Evolutionary conservation across 2,888 invertebrate species (phyloP).

Genomic region (Nomada goodeniana): DNA sequence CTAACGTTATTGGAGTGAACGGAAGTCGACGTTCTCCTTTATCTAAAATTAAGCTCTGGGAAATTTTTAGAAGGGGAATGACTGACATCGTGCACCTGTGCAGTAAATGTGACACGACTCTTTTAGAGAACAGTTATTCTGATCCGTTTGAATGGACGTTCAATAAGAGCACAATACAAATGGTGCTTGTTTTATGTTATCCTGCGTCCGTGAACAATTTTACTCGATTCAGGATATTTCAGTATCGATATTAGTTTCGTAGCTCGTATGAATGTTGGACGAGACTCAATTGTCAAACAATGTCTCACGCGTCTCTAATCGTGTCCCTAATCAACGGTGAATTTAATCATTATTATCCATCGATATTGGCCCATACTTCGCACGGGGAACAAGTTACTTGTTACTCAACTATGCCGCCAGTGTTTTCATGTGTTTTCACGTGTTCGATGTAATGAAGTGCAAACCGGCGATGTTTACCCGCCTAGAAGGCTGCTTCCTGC

Average conservation of each 20-base stretch:
- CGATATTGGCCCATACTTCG: conserved; percentile 6
- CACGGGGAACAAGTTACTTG: conserved; percentile 31
- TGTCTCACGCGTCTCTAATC: conserved; percentile 44
- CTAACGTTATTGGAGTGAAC: background rate
- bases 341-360: conserved; percentile 22
- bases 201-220: background rate
- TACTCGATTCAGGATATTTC: background rate
- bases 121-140: background rate
- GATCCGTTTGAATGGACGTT: too few relatives aligned
- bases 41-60: background rate
- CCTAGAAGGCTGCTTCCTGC: conserved; percentile 40
- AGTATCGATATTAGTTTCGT: conserved; percentile 36
- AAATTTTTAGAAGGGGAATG: background rate
- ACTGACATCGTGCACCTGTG: background rate
- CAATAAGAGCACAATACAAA: too few relatives aligned
- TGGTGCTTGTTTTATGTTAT: too few relatives aligned
- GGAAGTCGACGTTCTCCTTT: background rate
- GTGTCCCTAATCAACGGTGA: conserved; percentile 47
- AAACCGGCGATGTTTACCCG: conserved; percentile 49
- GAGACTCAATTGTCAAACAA: conserved; percentile 26
- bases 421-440: conserved; percentile 36
- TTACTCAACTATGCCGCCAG: conserved; percentile 16
- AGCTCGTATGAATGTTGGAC: conserved; percentile 31
- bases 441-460: conserved; percentile 55
- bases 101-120: background rate